Evolutionary conservation across 2,113 vertebrate genomes (phyloP), one percentile per base, ranked within the genome.

Genomic region (Forbesichthys agassizii): DNA sequence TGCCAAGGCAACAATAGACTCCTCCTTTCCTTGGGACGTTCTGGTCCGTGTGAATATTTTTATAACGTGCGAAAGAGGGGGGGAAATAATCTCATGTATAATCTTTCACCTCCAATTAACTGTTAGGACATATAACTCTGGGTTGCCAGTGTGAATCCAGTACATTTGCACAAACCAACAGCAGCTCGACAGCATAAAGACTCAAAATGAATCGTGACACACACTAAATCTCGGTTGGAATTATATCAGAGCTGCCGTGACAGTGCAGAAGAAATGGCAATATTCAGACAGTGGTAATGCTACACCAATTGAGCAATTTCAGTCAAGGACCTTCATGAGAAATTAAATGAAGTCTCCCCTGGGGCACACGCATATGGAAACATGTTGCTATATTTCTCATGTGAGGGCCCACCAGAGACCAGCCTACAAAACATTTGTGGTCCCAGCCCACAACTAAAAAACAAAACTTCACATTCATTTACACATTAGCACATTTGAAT

Each of bases 131-230:
- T 61, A 33, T 54, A 76, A 48, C 58, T 16, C 20, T 33, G 69
- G 69, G 77, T 80, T 68, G 64, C 6, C 9, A 58, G 47, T 20
- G 46, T 47, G 56, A 16, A 77, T 80, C 77, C 66, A 68, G 67
- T 64, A 67, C 68, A 68, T 79, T 33, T 77, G 58, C 66, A 79
- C 73, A 83, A 88, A 85, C 84, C 85, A 88, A 85, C 72, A 74
- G 66, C 10, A 62, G 64, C 69, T 75, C 33, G 52, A 77, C 72
- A 76, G 64, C 53, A 51, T 61, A 16, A 9, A 16, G 10, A 46
- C 16, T 12, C n/a, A 42, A 53, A 61, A 52, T 75, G 72, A 69
- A 73, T 65, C 54, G 61, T 51, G 66, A 47, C n/a, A 18, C n/a
- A 18, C 67, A 61, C 49, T 68, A 49, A 80, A 75, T 73, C 58